Evolutionary conservation across 2,888 invertebrate genomes (phyloP).

Genomic region (Luperina testacea): DNA sequence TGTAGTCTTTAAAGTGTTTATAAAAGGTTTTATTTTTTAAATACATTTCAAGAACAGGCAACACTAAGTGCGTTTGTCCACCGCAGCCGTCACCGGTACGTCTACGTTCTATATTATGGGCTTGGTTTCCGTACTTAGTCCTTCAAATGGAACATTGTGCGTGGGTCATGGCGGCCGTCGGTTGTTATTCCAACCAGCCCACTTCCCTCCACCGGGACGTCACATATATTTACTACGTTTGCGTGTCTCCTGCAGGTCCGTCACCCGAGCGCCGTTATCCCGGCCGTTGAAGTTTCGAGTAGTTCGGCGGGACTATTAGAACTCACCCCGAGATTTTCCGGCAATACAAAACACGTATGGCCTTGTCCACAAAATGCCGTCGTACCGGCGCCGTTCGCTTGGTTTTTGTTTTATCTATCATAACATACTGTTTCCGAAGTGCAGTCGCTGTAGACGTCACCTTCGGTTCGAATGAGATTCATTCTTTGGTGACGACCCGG

Average conservation of each 20-base stretch:
- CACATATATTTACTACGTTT: too few relatives aligned
- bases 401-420: neutral
- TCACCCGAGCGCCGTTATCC: neutral
- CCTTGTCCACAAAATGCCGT: neutral
- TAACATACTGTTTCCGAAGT: too few relatives aligned
- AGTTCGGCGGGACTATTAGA: neutral
- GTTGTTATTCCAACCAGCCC: too few relatives aligned
- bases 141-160: too few relatives aligned
- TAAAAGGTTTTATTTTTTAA: conserved; percentile 17
- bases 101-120: too few relatives aligned
- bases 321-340: neutral
- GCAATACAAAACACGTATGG: neutral
- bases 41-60: neutral
- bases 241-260: too few relatives aligned
- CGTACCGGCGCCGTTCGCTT: rapidly evolving
- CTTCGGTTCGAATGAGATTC: neutral
- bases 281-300: neutral
- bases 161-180: too few relatives aligned
- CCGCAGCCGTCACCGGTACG: neutral
- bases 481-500: neutral
- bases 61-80: neutral
- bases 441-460: too few relatives aligned
- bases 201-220: too few relatives aligned
- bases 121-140: too few relatives aligned
- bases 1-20: conserved; percentile 9